Base-by-base conservation (phyloP, 1,140 invertebrate species). In the Zophobas morio region DNA sequence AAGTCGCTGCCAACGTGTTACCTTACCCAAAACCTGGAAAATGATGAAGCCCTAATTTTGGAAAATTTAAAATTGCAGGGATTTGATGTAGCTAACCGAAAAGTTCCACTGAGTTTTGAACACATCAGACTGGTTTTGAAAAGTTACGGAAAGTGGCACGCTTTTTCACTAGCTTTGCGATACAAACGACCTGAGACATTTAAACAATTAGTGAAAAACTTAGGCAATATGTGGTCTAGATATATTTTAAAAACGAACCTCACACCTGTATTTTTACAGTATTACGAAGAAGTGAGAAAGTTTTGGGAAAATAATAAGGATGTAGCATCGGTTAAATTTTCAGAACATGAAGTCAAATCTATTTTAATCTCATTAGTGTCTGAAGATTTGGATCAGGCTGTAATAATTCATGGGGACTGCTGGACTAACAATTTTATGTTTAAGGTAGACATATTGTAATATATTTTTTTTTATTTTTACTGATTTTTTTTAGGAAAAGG, bases 371-470 rank as follows among this genome's bases (percentile, higher is more conserved):
- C 71, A 74, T 8, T 74, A 6, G 39, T 53, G 0, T 8, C 2
- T 47, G n/a, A 86, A 86, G 85, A 83, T 83, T 82, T 85, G 85
- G 84, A 89, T 86, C 89, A 86, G 82, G 86, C 84, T 86, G 88
- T 89, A 0, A 81, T 89, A 20, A 84, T 87, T 66, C 89, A 90
- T 79, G 89, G 89, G 2, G 89, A 90, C 79, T 88, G 88, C 36
- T 90, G 88, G 88, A 86, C 86, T 8, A 90, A 89, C 76, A 90
- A 90, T 76, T 88, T 90, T 77, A 86, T 90, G 85, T 90, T 89
- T 79, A 86, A 87, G 82, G 88, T 20, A 20, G 20, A 20, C 20
- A 20, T 20, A 20, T 20, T 20, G 20, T 20, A 20, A 20, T 20
- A n/a, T n/a, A n/a, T 20, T 20, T 20, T 20, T 20, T 20, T 20